Evolutionary conservation across 2,888 invertebrate genomes (phyloP), one percentile per base, ranked within the genome.

Genomic region (Lucinisca nassula): DNA sequence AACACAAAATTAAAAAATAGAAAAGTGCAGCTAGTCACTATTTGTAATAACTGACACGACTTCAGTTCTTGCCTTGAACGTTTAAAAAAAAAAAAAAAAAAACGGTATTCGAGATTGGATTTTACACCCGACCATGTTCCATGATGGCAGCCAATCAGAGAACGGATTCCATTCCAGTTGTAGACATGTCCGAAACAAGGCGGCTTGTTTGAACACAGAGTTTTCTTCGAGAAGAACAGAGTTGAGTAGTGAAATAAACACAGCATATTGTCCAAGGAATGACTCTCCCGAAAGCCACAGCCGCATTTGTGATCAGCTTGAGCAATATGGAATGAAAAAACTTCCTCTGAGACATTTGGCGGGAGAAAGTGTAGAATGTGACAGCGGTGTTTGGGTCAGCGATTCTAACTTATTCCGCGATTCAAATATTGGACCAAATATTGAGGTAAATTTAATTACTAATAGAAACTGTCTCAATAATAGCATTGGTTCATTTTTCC

Each of bases 141-240:
- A 81, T 55, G 72, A 27, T 51, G 17, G 45, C 40, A 82, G 58
- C 86, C 86, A 86, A 86, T 86, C 86, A 79, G 55, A 82, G 24
- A 74, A 49, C 86, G 79, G 70, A 38, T 79, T 86, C 82, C 74
- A 61, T 74, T 82, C 86, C n/a, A 67, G 82, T 58, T 79, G 79
- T n/a, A 49, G 82, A 86, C 86, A 86, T 67, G 86, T 82, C 76
- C 67, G 21, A 75, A 51, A 76, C 55, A 78, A 73, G 76, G 86
- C 86, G 86, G 86, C 75, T 79, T 74, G 79, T 79, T 45, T 51
- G 72, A 84, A 73, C 61, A 8, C 21, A 12, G 37, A 24, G 40
- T 3, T 61, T 70, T 73, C 37, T 35, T 2, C 72, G 21, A 32
- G n/a, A 72, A 72, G n/a, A 35, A 6, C n/a, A 35, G n/a, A 35